These are phyloP conservation scores for Myotis planiceps DNA, from an alignment of 2,797 vertebrate genomes.

Conservation along the genomic window DNA sequence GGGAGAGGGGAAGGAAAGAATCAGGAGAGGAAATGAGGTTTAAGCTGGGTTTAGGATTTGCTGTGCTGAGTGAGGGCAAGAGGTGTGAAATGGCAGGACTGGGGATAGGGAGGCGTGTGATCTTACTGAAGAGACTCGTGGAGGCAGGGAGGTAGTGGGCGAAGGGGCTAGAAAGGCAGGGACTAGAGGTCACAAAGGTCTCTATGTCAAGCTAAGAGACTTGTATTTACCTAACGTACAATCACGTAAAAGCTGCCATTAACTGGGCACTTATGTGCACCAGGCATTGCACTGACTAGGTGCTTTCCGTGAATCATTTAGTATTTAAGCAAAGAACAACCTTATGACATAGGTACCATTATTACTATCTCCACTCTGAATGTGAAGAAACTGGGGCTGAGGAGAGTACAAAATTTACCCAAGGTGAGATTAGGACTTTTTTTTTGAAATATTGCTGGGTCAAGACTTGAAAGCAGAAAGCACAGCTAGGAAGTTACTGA, in stretches of 20 bases:
- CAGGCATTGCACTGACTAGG: neutral
- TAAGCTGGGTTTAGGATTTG: neutral
- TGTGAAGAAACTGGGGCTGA: neutral
- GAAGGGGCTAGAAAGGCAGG: neutral
- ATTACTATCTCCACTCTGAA: neutral
- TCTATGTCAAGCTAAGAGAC: neutral
- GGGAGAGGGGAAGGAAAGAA: conserved; percentile 42
- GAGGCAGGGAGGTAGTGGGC: neutral
- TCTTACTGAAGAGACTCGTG: neutral
- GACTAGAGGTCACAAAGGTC: neutral
- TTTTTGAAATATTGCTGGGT: neutral
- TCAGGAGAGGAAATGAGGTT: conserved; percentile 35
- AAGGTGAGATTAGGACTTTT: neutral
- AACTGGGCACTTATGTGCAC: neutral
- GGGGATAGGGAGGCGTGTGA: neutral
- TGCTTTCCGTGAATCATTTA: neutral
- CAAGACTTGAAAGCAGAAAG: neutral
- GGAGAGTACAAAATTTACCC: neutral
- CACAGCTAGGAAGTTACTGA: neutral
- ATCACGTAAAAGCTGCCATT: neutral
- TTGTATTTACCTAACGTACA: neutral
- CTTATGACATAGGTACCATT: neutral
- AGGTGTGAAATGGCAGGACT: neutral
- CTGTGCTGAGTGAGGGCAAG: neutral
- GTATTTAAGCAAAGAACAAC: neutral